A percentile compares a stretch with the other conserved stretches of the same genome.
Evolutionary conservation across 2,113 vertebrate genomes (phyloP).

Genomic region (Ceuthmochares aereus): DNA sequence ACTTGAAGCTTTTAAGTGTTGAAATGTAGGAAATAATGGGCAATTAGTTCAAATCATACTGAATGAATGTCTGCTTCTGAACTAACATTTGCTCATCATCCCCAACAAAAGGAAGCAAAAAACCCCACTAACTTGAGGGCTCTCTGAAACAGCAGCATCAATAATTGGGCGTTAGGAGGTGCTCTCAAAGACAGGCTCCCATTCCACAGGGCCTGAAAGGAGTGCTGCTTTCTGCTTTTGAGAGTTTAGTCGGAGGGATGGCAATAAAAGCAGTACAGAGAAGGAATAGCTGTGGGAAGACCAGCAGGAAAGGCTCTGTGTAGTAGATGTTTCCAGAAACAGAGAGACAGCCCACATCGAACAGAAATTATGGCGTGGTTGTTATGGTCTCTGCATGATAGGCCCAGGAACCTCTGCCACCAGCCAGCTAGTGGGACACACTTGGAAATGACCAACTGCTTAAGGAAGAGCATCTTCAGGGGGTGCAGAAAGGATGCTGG

Average conservation of each 20-base stretch:
- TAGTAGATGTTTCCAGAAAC: neutral
- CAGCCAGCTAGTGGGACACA: neutral
- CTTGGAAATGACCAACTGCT: neutral
- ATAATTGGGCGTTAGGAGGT: neutral
- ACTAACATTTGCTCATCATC: neutral
- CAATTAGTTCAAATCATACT: neutral
- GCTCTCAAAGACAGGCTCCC: neutral
- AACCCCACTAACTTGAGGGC: neutral
- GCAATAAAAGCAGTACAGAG: neutral
- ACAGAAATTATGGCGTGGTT: accelerated
- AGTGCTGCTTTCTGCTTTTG: neutral
- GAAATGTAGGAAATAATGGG: slow-evolving; percentile 20
- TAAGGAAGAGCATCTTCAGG: neutral
- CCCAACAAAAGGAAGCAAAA: neutral
- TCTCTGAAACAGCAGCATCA: neutral
- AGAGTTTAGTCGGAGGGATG: neutral
- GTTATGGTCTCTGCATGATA: accelerated
- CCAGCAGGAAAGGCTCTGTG: neutral
- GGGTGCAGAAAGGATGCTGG: neutral
- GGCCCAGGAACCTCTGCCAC: neutral
- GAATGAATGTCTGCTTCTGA: neutral
- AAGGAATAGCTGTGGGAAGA: neutral
- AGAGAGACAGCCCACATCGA: neutral
- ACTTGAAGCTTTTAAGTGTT: neutral
- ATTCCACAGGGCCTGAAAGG: neutral